Conservation (phyloP, 2,113 vertebrate genomes). For the Zingel zingel region DNA sequence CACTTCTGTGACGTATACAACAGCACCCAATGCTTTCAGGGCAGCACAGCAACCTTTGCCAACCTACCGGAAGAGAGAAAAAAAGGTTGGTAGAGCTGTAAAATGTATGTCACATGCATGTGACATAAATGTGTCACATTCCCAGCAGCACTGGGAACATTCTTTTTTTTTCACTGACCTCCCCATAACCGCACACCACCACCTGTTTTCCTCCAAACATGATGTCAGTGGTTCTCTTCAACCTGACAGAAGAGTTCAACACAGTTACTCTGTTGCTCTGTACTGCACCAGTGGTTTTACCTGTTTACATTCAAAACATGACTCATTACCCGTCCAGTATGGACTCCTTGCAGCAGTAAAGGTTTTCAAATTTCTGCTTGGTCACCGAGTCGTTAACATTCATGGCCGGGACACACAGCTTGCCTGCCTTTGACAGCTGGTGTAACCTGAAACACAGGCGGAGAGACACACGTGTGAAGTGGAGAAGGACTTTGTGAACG, state of each 20-base stretch:
- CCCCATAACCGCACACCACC: slow-evolving; percentile 93
- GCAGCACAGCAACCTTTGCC: slow-evolving; percentile 95
- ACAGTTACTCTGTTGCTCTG: not conserved
- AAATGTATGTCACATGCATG: not conserved
- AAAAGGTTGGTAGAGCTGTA: not conserved
- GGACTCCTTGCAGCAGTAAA: slow-evolving; percentile 95
- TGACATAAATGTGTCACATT: not conserved
- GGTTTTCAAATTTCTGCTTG: slow-evolving; percentile 97
- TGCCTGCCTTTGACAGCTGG: slow-evolving; percentile 92
- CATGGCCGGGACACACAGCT: slow-evolving; percentile 92
- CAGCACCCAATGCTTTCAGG: slow-evolving; percentile 91
- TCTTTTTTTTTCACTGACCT: slow-evolving; percentile 84
- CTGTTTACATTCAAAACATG: slow-evolving; percentile 19
- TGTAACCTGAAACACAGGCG: slow-evolving; percentile 85
- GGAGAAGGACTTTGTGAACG: not conserved
- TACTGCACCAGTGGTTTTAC: not conserved
- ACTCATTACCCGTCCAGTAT: slow-evolving; percentile 91
- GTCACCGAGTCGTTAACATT: slow-evolving; percentile 96
- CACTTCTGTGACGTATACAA: slow-evolving; percentile 94
- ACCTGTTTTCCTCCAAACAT: slow-evolving; percentile 97
- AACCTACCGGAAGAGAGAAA: slow-evolving; percentile 82
- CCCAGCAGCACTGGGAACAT: not conserved
- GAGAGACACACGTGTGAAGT: not conserved
- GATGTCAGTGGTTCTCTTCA: slow-evolving; percentile 92
- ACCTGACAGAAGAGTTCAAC: slow-evolving; percentile 74